Conservation (phyloP, 2,797 vertebrate species). For the Xerus rutilus region DNA sequence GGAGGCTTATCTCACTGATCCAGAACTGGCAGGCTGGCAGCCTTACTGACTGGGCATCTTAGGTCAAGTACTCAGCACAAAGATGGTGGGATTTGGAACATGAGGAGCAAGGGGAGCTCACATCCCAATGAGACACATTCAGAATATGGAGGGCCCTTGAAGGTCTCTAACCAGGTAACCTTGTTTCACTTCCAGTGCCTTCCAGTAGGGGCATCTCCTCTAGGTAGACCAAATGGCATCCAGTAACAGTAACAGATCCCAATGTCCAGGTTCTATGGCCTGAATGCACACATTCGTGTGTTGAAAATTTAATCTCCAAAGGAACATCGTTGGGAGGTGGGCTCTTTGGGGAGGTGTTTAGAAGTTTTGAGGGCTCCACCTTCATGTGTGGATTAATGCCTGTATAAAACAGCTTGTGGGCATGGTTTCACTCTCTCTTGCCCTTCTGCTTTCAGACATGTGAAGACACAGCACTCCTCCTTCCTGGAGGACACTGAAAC, state of each 20-base stretch:
- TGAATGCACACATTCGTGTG: neutral
- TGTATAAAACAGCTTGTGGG: neutral
- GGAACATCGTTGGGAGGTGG: neutral
- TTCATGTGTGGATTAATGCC: neutral
- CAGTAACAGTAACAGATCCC: neutral
- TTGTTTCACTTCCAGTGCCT: constrained; percentile 39
- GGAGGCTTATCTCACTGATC: neutral
- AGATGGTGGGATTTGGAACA: neutral
- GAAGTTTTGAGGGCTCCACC: neutral
- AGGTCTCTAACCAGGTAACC: neutral
- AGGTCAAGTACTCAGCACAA: constrained; percentile 32
- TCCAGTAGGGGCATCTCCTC: constrained; percentile 20
- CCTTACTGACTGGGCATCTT: neutral
- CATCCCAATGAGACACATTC: neutral
- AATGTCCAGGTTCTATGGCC: neutral
- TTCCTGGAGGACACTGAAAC: neutral
- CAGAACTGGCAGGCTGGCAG: neutral
- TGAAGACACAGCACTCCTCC: neutral
- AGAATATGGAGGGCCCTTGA: neutral
- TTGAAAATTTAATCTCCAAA: neutral
- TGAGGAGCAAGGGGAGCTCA: constrained; percentile 12
- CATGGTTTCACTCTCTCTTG: neutral
- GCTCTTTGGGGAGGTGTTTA: neutral
- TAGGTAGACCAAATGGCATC: neutral
- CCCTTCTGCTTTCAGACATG: neutral